These are phyloP conservation scores for Dipus sagitta DNA, from an alignment of 2,797 vertebrate species.

Conservation along the genomic window DNA sequence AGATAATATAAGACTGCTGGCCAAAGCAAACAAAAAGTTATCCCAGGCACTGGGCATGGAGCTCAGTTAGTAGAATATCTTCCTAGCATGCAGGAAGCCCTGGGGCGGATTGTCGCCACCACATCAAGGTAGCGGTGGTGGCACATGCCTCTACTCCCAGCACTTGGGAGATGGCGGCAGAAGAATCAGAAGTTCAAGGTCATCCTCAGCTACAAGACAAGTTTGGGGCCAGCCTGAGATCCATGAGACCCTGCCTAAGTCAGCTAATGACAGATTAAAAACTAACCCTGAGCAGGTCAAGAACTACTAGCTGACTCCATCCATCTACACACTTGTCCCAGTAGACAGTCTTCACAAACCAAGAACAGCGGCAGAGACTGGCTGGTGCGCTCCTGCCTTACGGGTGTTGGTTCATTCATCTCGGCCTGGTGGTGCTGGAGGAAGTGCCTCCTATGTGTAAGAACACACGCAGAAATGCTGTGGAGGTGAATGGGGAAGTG, in stretches of 20 bases:
- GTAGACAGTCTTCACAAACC: neutral
- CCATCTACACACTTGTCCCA: neutral
- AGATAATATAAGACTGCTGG: constrained; percentile 31
- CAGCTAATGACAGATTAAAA: neutral
- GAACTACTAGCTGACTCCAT: neutral
- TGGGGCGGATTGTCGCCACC: neutral
- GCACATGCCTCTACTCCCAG: too few relatives aligned
- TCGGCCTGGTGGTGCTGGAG: neutral
- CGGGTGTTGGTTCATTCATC: neutral
- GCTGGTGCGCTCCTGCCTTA: too few relatives aligned
- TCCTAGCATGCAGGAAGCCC: neutral
- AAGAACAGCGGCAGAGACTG: rapidly evolving
- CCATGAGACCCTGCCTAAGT: too few relatives aligned
- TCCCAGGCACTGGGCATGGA: rapidly evolving
- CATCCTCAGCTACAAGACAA: too few relatives aligned
- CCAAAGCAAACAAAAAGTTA: constrained; percentile 1
- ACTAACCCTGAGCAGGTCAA: neutral
- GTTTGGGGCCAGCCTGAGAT: too few relatives aligned
- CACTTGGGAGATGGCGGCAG: too few relatives aligned
- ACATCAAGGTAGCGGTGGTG: neutral
- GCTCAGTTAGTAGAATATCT: neutral
- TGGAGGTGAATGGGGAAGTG: neutral
- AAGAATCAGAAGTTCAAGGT: too few relatives aligned
- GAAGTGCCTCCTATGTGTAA: too few relatives aligned
- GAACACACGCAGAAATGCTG: neutral